These are phyloP conservation scores for Lycopodina hypogea DNA, from an alignment of 37 sponge, comb jelly and placozoan species.

Conservation along the genomic window DNA sequence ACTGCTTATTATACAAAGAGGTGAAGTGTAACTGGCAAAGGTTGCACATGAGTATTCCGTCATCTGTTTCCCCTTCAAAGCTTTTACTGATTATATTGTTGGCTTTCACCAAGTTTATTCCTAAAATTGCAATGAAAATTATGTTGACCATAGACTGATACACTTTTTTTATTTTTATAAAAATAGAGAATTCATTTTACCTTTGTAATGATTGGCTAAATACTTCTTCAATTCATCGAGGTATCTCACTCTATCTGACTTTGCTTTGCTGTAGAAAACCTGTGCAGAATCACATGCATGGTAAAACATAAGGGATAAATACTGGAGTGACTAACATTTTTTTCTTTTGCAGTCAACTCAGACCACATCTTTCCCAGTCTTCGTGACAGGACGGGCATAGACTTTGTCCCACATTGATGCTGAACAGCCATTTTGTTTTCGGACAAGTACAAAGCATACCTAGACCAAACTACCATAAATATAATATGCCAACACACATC, in stretches of 20 bases:
- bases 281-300: background rate
- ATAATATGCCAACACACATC: background rate
- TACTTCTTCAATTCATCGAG: conserved; percentile 26
- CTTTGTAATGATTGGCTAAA: conserved; percentile 9
- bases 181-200: background rate
- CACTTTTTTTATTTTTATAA: background rate
- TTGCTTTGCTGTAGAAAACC: conserved; percentile 26
- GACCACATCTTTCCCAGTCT: conserved; percentile 37
- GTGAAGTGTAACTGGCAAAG: conserved; percentile 28
- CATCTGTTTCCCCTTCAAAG: conserved; percentile 9
- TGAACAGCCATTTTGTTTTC: conserved; percentile 15
- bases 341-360: background rate
- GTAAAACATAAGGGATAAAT: background rate
- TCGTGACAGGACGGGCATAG: conserved; percentile 37
- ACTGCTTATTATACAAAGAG: conserved; percentile 37
- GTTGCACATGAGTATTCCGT: conserved; percentile 25
- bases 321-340: conserved; percentile 1
- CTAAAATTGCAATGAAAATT: background rate
- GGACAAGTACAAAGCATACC: conserved; percentile 29
- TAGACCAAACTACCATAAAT: too few relatives aligned
- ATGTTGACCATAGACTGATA: background rate
- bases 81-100: background rate
- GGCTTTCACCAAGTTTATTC: conserved; percentile 17
- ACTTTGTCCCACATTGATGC: conserved; percentile 11
- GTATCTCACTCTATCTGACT: conserved; percentile 33